These are phyloP conservation scores for Cyclina sinensis DNA, from an alignment of 1,140 invertebrate genomes.

Conservation along the genomic window DNA sequence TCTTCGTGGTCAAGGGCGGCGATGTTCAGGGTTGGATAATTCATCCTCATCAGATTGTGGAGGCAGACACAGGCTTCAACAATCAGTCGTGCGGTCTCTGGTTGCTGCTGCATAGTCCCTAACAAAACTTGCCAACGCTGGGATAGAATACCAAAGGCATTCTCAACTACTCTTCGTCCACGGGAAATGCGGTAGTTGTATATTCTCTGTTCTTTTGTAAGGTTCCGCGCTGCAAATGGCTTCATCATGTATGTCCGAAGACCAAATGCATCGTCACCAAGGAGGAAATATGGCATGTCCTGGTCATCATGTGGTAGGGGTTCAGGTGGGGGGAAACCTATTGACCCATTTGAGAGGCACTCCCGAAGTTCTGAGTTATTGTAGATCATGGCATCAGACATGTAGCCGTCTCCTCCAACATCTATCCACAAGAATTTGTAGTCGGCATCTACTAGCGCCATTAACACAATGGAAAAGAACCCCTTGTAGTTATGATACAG, in stretches of 20 bases:
- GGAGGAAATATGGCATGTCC: conserved; percentile 64
- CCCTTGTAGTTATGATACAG: conserved; percentile 58
- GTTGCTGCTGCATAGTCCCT: conserved; percentile 21
- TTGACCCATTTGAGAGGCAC: neutral
- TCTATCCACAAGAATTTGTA: conserved; percentile 53
- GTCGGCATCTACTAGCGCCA: conserved; percentile 34
- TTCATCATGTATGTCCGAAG: conserved; percentile 69
- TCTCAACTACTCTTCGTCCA: conserved; percentile 81
- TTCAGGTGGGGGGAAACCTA: neutral
- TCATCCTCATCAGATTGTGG: conserved; percentile 61
- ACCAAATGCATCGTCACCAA: conserved; percentile 76
- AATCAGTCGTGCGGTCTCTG: conserved; percentile 32
- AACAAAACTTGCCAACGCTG: neutral
- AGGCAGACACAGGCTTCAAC: conserved; percentile 44
- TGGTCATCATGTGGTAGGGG: neutral
- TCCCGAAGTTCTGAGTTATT: conserved; percentile 7
- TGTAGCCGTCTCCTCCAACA: conserved; percentile 14
- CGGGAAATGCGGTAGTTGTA: conserved; percentile 84
- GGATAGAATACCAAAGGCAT: no score
- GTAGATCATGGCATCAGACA: conserved; percentile 39
- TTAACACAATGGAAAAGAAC: conserved; percentile 31
- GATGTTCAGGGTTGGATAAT: neutral
- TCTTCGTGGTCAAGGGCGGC: conserved; percentile 33
- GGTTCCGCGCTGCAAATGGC: conserved; percentile 73
- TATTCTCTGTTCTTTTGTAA: conserved; percentile 55